Base-by-base conservation (phyloP, 2,797 vertebrate genomes). In the Pantherophis alleghaniensis region DNA sequence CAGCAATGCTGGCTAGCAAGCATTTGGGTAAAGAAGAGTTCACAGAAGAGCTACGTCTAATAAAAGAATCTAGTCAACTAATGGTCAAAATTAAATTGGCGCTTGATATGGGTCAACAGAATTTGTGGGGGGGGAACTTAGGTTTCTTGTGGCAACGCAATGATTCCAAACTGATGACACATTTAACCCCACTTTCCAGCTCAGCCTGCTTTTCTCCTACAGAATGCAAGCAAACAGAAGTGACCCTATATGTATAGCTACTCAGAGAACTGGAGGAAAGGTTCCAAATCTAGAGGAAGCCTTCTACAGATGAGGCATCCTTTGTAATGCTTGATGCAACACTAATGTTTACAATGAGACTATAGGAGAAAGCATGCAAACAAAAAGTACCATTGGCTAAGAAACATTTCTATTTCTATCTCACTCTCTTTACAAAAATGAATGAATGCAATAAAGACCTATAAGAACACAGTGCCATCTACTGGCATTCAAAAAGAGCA, bases 381-480 rank as follows among this genome's bases (percentile, higher is more conserved):
- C 57, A 87, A 55, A 74, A n/a, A 28, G 10, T 57, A 32, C 1
- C 13, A 13, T n/a, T 83, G 28, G 22, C 47, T 90, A 86, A 83
- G 56, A 66, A 2, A 57, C n/a, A 14, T 79, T 88, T 56, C 55
- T 12, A 28, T 28, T 53, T 51, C 16, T 26, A 60, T 1, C 3
- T 86, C 42, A 20, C 47, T 63, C 24, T 5, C 51, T 90, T 56
- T n/a, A 90, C 86, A 59, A 22, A 26, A 61, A 53, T 28, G 22
- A 55, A 57, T 16, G 18, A 13, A 90, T 60, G 66, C 18, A 83
- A 90, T 63, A 55, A 90, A 63, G 24, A 28, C 2, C 55, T 69
- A 47, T 95, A 93, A 93, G 91, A 47, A 88, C 94, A 59, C 95
- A 93, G 93, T 95, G 96, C 96, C 96, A 95, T 86, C 96, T 96